Evolutionary conservation across 2,888 invertebrate genomes (phyloP), one percentile per base, ranked within the genome.

Genomic region (Scrobipalpa costella): DNA sequence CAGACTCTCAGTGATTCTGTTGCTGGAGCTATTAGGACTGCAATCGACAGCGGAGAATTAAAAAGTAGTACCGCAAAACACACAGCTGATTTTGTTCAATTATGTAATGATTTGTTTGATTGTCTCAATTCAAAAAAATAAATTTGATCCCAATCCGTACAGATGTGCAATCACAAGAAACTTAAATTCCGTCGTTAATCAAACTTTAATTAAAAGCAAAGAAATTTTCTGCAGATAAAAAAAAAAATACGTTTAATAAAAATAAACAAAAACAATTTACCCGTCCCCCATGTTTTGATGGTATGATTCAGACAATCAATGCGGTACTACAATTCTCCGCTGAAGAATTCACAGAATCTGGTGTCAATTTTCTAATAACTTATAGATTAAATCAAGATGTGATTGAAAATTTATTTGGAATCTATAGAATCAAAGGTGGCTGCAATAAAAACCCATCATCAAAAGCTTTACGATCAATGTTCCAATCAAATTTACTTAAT

Each of bases 331-430:
- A 63, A 55, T 60, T 66, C 38, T 62, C 61, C 27, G 33, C 50
- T 57, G 67, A 70, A 68, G 63, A 67, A 61, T 15, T 15, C 15
- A n/a, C 9, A 2, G 15, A 44, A 57, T 15, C 63, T 58, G 64
- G 59, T 40, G 60, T 67, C 19, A 63, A 67, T 60, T 71, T 65
- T 64, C 15, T 71, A 61, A 67, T 67, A 19, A 71, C 67, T 5
- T 62, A 67, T 62, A 33, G 67, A 50, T 57, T 69, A 40, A 68
- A 68, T 62, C 71, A 71, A 62, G 69, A 71, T 64, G 67, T 68
- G 0, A 61, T 68, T n/a, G 67, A 70, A 66, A 68, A 70, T 65
- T 63, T 65, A 49, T 71, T 71, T 64, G 67, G 66, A 21, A 67
- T 69, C 19, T 69, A 64, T 57, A 59, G 70, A 34, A 65, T 67